Percentiles rank a stretch among this genome's conserved stretches.
These are phyloP conservation scores for Drosophila maculinotata DNA, from an alignment of 2,888 invertebrate genomes.

Conservation along the genomic window DNA sequence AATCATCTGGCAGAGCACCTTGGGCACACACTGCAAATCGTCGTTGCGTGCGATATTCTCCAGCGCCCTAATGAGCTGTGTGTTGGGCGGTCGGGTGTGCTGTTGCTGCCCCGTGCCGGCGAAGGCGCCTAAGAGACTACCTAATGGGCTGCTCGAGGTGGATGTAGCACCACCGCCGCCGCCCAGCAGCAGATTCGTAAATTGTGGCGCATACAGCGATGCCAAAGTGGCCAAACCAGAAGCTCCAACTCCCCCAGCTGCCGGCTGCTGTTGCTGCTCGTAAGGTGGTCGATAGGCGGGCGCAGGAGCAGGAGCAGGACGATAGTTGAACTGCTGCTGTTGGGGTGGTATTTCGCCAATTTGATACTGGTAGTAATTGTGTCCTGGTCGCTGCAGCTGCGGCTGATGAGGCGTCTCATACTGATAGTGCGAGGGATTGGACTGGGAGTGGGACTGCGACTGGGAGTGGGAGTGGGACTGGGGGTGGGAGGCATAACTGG, in stretches of 20 bases:
- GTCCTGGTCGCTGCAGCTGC: constrained; percentile 56
- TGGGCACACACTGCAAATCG: constrained; percentile 91
- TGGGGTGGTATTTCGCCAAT: constrained; percentile 80
- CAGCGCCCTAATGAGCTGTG: constrained; percentile 86
- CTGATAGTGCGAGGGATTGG: constrained; percentile 44
- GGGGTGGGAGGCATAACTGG: constrained; percentile 43
- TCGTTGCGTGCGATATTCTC: constrained; percentile 89
- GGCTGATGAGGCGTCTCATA: constrained; percentile 49
- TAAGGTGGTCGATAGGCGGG: constrained; percentile 61
- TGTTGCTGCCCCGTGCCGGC: constrained; percentile 55
- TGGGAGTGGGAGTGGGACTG: constrained; percentile 19
- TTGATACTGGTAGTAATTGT: constrained; percentile 82
- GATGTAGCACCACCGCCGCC: constrained; percentile 44
- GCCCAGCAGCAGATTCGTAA: constrained; percentile 81
- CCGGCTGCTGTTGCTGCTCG: constrained; percentile 21
- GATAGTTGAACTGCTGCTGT: constrained; percentile 62
- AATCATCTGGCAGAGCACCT: constrained; percentile 92
- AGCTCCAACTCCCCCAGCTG: constrained; percentile 23
- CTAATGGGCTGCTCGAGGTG: constrained; percentile 71
- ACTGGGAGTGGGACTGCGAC: constrained; percentile 22
- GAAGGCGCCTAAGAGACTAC: constrained; percentile 82
- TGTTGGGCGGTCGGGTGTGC: constrained; percentile 75
- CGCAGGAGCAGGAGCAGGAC: constrained; percentile 51
- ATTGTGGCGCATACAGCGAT: constrained; percentile 83
- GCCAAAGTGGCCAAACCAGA: constrained; percentile 78